Conservation (phyloP, 2,888 invertebrate species). For the Linyphia triangularis region DNA sequence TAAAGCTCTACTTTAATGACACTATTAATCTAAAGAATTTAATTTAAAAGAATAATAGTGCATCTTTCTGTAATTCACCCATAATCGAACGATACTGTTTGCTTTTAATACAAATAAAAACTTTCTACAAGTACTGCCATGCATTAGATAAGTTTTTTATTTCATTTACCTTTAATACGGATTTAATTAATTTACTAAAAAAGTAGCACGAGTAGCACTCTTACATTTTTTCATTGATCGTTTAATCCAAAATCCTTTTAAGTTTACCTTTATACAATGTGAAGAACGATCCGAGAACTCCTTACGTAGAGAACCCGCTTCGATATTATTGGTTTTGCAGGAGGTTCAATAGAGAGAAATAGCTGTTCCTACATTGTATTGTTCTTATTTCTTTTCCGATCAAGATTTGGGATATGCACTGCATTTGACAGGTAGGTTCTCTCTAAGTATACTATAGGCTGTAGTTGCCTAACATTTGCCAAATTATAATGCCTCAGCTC, state of each 20-base stretch:
- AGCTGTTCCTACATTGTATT: not conserved
- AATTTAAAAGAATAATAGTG: too few species aligned
- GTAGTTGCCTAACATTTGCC: not conserved
- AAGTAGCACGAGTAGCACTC: not conserved
- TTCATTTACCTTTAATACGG: not conserved
- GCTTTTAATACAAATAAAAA: too few species aligned
- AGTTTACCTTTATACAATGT: not conserved
- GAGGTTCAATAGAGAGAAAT: not conserved
- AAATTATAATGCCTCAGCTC: not conserved
- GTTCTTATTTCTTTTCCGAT: not conserved
- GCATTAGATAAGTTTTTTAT: not conserved
- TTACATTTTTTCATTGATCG: not conserved
- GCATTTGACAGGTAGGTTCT: not conserved
- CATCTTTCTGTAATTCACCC: too few species aligned
- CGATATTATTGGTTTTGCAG: not conserved
- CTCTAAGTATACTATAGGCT: not conserved
- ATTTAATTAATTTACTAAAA: not conserved
- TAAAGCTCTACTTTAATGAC: too few species aligned
- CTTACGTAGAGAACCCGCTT: not conserved
- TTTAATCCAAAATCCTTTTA: not conserved
- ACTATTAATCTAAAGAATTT: too few species aligned
- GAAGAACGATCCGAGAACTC: not conserved
- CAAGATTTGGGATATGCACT: not conserved
- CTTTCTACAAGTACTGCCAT: not conserved
- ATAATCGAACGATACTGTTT: too few species aligned